These are phyloP conservation scores for Gymnoscopelus microlampas DNA, from an alignment of 2,797 vertebrate genomes.

Conservation along the genomic window DNA sequence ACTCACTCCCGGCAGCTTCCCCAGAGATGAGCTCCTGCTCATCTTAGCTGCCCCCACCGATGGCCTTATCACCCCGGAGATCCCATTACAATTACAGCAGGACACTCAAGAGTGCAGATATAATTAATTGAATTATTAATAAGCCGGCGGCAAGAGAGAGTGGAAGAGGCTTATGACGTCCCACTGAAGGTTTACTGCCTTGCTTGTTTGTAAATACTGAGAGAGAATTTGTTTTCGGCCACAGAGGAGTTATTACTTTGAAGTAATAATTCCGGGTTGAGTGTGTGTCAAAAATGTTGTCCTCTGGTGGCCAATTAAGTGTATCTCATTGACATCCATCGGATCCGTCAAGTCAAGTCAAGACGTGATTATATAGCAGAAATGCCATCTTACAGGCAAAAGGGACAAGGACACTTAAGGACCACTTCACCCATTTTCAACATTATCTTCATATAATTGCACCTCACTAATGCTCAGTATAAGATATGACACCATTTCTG, in stretches of 20 bases:
- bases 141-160: slow-evolving; percentile 41
- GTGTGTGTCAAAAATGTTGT: too few species aligned
- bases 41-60: background rate
- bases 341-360: too few species aligned
- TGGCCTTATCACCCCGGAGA: slow-evolving; percentile 37
- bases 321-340: too few species aligned
- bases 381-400: too few species aligned
- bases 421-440: too few species aligned
- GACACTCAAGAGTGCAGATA: slow-evolving; percentile 58
- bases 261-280: slow-evolving; percentile 44
- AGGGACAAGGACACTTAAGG: too few species aligned
- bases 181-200: slow-evolving; percentile 53
- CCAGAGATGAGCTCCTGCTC: slow-evolving; percentile 3
- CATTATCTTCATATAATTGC: too few species aligned
- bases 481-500: too few species aligned
- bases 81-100: slow-evolving; percentile 62
- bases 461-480: too few species aligned
- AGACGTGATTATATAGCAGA: too few species aligned
- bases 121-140: slow-evolving; percentile 71
- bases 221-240: slow-evolving; percentile 44
- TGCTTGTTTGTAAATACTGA: slow-evolving; percentile 65
- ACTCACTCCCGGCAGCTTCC: slow-evolving; percentile 9
- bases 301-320: too few species aligned
- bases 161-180: background rate
- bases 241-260: slow-evolving; percentile 20